Percentiles rank a stretch among this genome's conserved stretches.
These are phyloP conservation scores for Microplitis deprimator DNA, from an alignment of 2,888 invertebrate species.

Conservation along the genomic window DNA sequence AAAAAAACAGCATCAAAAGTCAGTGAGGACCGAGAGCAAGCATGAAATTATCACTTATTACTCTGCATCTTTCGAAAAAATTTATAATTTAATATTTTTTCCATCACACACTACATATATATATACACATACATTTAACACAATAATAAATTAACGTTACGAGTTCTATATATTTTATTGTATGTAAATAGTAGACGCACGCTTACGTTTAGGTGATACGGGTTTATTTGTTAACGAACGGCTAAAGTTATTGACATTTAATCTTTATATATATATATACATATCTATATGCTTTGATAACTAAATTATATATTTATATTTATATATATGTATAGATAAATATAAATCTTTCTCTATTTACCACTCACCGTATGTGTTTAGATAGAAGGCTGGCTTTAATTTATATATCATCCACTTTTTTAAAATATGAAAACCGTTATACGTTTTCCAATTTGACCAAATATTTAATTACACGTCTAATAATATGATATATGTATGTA, in stretches of 20 bases:
- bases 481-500: constrained; percentile 25
- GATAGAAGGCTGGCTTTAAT: constrained; percentile 38
- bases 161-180: constrained; percentile 32
- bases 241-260: constrained; percentile 47
- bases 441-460: neutral
- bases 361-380: constrained; percentile 43
- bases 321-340: constrained; percentile 8
- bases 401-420: constrained; percentile 28
- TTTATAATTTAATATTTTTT: constrained; percentile 2
- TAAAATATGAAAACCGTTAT: constrained; percentile 6
- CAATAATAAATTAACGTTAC: constrained; percentile 13
- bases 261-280: neutral
- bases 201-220: constrained; percentile 66
- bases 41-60: constrained; percentile 37
- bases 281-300: constrained; percentile 16
- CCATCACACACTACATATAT: neutral
- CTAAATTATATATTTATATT: neutral
- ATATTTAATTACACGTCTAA: constrained; percentile 19
- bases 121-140: constrained; percentile 29
- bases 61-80: constrained; percentile 23
- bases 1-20: neutral
- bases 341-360: constrained; percentile 31
- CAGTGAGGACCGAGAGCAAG: constrained; percentile 24
- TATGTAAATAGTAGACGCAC: constrained; percentile 68
- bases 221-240: constrained; percentile 59